Evolutionary conservation across 2,113 vertebrate species (phyloP), one percentile per base, ranked within the genome.

Genomic region (Plotosus lineatus): DNA sequence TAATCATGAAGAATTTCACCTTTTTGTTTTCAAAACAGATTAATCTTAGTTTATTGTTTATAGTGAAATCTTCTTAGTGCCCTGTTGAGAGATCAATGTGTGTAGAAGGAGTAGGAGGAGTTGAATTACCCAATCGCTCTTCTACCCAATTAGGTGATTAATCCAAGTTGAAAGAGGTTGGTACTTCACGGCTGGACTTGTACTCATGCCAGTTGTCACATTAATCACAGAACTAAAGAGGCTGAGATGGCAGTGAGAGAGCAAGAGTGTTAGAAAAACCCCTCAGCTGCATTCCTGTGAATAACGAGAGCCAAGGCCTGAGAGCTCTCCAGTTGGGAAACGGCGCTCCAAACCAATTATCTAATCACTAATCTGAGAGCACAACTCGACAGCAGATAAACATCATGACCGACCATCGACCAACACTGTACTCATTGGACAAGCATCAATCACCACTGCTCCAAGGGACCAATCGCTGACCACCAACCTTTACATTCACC

Each of bases 261-360:
- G 77, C 17, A 51, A 73, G 38, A 12, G 51, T 46, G 66, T 31
- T 44, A 26, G 66, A 69, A 72, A 75, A 81, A 73, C 44, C 65
- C 68, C 56, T 78, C 46, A 48, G 36, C 69, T 66, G 50, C 75
- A 82, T 84, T 84, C 83, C 75, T 50, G 50, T 42, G 68, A 50
- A 87, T 86, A 86, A 71, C 55, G 78, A 79, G 58, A 84, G 71
- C 75, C 55, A 79, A 83, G 84, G 72, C 84, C 60, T 82, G 77
- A 79, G 60, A 76, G 80, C 86, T 83, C 86, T 83, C 87, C 75
- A 86, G 75, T 83, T 28, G 56, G 80, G 76, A 42, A 72, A 56
- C 61, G 55, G 42, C 38, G 75, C 86, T 86, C 78, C 77, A 77
- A 63, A 56, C 33, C 33, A 76, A 69, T 82, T 82, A 66, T 83